Evolutionary conservation across 2,888 invertebrate species (phyloP), one percentile per base, ranked within the genome.

Genomic region (Crossocerus cetratus): DNA sequence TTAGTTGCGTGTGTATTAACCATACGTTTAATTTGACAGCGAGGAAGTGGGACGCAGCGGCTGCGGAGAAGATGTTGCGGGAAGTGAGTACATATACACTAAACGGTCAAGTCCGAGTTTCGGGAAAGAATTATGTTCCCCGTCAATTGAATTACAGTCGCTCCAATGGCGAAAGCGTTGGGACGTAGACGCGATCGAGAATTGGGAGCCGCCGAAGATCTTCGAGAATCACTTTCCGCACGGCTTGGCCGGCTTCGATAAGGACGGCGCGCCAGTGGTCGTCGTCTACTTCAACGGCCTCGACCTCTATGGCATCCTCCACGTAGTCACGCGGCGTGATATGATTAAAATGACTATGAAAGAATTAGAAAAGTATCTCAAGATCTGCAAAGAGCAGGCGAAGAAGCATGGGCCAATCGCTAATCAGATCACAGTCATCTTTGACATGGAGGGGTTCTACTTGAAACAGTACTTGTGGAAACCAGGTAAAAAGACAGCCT

Each of bases 31-130:
- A n/a, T n/a, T n/a, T n/a, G n/a, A n/a, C n/a, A 97, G 98, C 98
- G 2, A 92, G 98, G 86, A 95, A 95, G 90, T 98, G 96, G 94
- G 94, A 97, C 87, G 87, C 94, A 0, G 94, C 93, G 63, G 96
- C 96, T n/a, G 96, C 98, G 0, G 98, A 98, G 90, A 96, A 96
- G 91, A 98, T 98, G 98, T 91, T 98, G 2, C 92, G 96, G 91
- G 94, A 95, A 86, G 97, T 97, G 91, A 94, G 94, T 93, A 82
- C 20, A n/a, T n/a, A n/a, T n/a, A n/a, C n/a, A n/a, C n/a, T n/a
- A n/a, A n/a, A n/a, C n/a, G n/a, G n/a, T n/a, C n/a, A n/a, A n/a
- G n/a, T n/a, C n/a, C n/a, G n/a, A n/a, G n/a, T n/a, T n/a, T n/a
- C n/a, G n/a, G n/a, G n/a, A n/a, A n/a, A n/a, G n/a, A n/a, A n/a